Evolutionary conservation across 2,113 vertebrate species (phyloP).

Genomic region (Istiophorus platypterus): DNA sequence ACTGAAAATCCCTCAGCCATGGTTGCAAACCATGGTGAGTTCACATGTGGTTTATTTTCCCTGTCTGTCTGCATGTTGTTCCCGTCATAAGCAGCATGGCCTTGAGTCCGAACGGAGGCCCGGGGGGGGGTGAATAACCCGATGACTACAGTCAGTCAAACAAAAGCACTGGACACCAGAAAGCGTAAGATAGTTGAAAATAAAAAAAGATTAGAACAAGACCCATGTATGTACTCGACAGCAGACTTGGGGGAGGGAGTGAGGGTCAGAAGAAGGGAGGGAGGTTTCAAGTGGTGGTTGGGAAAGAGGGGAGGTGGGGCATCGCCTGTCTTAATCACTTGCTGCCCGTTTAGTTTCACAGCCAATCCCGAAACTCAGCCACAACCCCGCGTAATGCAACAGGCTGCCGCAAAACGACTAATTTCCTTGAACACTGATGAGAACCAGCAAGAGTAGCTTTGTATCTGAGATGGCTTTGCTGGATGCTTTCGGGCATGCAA

Average conservation of each 20-base stretch:
- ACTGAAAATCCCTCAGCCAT: constrained; percentile 28
- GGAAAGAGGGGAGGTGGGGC: constrained; percentile 53
- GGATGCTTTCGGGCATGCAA: constrained; percentile 26
- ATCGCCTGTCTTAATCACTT: constrained; percentile 66
- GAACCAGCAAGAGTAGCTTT: constrained; percentile 10
- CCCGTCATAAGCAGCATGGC: constrained; percentile 75
- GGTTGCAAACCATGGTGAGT: constrained; percentile 29
- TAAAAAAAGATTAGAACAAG: constrained; percentile 74
- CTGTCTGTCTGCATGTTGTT: constrained; percentile 51
- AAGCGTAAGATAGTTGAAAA: constrained; percentile 61
- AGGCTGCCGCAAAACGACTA: constrained; percentile 54
- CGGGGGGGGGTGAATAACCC: constrained; percentile 63
- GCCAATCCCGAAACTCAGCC: constrained; percentile 41
- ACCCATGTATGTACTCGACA: constrained; percentile 61
- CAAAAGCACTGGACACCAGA: constrained; percentile 73
- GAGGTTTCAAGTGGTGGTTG: constrained; percentile 50
- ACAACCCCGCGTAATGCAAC: constrained; percentile 13
- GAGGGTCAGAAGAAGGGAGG: constrained; percentile 52
- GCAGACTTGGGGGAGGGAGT: constrained; percentile 58
- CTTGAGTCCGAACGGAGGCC: constrained; percentile 65
- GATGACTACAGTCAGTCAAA: constrained; percentile 72
- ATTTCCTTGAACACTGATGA: constrained; percentile 39
- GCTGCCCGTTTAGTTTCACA: constrained; percentile 48
- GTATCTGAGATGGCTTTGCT: constrained; percentile 34
- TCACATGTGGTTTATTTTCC: constrained; percentile 50